These are phyloP conservation scores for Megalurothrips usitatus DNA, from an alignment of 2,888 invertebrate genomes.

Conservation along the genomic window DNA sequence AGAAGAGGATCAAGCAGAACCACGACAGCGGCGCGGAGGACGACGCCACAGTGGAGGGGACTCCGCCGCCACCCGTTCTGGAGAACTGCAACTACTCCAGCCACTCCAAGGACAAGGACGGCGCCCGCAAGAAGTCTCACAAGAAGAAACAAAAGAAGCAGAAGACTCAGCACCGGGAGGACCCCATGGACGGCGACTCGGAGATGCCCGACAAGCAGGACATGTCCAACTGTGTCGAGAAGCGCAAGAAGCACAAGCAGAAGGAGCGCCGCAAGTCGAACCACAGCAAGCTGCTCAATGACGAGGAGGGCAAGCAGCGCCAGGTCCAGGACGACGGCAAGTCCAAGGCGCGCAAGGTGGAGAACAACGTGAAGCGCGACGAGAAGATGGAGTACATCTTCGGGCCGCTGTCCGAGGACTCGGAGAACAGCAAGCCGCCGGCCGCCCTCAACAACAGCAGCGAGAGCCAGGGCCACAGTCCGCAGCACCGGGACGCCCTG, in stretches of 20 bases:
- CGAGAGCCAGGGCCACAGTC: background rate
- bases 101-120: conserved; percentile 41
- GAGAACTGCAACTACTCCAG: background rate
- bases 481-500: background rate
- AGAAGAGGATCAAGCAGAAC: conserved; percentile 28
- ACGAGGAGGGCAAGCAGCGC: conserved; percentile 46
- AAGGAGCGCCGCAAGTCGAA: conserved; percentile 46
- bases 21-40: conserved; percentile 28
- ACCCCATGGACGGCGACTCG: conserved; percentile 49
- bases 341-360: conserved; percentile 40
- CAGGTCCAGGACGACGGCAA: conserved; percentile 46
- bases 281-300: conserved; percentile 40
- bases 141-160: conserved; percentile 80
- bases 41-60: conserved; percentile 29
- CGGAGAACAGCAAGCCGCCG: conserved; percentile 43
- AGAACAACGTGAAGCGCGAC: conserved; percentile 55
- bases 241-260: conserved; percentile 46
- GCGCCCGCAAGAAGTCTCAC: conserved; percentile 61
- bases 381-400: conserved; percentile 86
- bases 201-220: conserved; percentile 35
- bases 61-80: background rate
- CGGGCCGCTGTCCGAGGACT: conserved; percentile 75
- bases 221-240: conserved; percentile 41
- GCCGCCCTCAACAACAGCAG: conserved; percentile 7
- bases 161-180: conserved; percentile 56